A percentile compares a stretch with the other conserved stretches of the same genome.
Conservation (phyloP, 2,888 invertebrate species). For the Diploptera punctata region DNA sequence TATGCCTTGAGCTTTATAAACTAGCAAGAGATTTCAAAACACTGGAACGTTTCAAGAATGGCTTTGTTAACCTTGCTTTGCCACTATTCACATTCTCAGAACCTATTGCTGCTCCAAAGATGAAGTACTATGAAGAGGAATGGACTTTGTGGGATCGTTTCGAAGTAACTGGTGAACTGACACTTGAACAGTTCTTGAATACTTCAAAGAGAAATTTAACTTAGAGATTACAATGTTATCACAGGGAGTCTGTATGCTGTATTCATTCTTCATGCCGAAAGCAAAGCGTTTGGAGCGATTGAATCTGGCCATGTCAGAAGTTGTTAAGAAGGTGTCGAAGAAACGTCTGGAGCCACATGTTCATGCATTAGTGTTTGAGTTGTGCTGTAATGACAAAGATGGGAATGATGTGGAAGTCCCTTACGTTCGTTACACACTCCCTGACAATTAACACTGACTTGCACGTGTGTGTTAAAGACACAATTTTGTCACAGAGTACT, state of each 20-base stretch:
- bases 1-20: slow-evolving; percentile 90
- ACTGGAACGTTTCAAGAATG: slow-evolving; percentile 88
- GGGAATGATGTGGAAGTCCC: slow-evolving; percentile 99
- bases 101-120: slow-evolving; percentile 84
- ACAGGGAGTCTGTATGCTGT: slow-evolving; percentile 98
- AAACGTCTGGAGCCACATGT: slow-evolving; percentile 92
- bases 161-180: slow-evolving; percentile 84
- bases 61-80: slow-evolving; percentile 93
- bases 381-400: slow-evolving; percentile 93
- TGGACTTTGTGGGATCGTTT: slow-evolving; percentile 99
- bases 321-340: slow-evolving; percentile 91
- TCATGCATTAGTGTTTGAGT: slow-evolving; percentile 92
- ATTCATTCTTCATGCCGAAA: slow-evolving; percentile 97
- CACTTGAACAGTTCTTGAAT: slow-evolving; percentile 92
- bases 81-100: slow-evolving; percentile 98
- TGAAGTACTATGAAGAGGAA: slow-evolving; percentile 87
- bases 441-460: slow-evolving; percentile 47
- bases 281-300: slow-evolving; percentile 88
- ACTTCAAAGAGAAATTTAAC: slow-evolving; percentile 88
- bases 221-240: slow-evolving; percentile 98
- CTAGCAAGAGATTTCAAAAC: slow-evolving; percentile 73
- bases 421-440: slow-evolving; percentile 92
- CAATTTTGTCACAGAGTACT: neutral
- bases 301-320: slow-evolving; percentile 82
- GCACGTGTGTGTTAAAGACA: neutral